Percentiles rank a stretch among this genome's conserved stretches.
phyloP scores from a whole-genome alignment of 92 coral and sea anemone species.

The Epizoanthus illoricatus region DNA sequence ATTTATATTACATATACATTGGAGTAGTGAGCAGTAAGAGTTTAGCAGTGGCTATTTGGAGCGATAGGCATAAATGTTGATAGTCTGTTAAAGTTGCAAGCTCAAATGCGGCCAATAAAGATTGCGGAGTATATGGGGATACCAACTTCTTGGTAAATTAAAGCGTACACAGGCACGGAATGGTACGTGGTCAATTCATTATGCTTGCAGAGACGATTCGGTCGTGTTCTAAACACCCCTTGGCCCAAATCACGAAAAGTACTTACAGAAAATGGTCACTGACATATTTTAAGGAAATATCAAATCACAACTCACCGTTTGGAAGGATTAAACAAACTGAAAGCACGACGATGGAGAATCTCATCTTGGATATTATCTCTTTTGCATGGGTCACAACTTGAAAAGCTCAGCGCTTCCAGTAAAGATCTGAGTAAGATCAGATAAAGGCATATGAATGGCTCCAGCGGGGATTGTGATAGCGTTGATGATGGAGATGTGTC shows the following conservation, averaged over 20 bases:
- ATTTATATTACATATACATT: too few species aligned
- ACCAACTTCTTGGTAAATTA: background rate
- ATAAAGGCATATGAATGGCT: background rate
- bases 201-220: background rate
- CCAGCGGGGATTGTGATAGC: background rate
- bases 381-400: background rate
- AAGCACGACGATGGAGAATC: background rate
- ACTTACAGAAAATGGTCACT: background rate
- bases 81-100: background rate
- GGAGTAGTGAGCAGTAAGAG: too few species aligned
- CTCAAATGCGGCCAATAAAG: too few species aligned
- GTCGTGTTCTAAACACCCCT: background rate
- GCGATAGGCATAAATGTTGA: background rate
- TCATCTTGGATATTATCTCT: conserved; percentile 1
- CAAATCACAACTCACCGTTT: conserved; percentile 1
- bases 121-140: background rate
- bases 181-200: background rate
- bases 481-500: background rate
- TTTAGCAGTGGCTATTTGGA: background rate
- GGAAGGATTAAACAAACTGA: conserved; percentile 23
- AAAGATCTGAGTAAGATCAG: background rate
- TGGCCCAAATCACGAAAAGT: background rate
- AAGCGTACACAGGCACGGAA: background rate
- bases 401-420: background rate
- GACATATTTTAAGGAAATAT: too few species aligned